Conservation (phyloP, 2,113 vertebrate species). For the Polypterus senegalus region DNA sequence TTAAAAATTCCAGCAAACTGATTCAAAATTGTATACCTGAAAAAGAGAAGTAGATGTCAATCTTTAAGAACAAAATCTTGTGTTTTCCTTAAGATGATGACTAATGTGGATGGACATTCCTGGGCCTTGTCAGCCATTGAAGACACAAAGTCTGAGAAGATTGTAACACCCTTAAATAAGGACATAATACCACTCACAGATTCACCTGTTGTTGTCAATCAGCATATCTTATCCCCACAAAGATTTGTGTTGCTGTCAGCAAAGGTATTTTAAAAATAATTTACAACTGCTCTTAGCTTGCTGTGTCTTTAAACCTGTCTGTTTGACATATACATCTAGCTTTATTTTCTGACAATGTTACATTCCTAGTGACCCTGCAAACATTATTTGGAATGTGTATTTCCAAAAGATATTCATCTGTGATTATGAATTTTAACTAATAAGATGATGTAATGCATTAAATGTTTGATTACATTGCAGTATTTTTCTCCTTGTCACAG, state of each 20-base stretch:
- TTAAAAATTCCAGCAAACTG: no score
- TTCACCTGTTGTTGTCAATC: constrained; percentile 81
- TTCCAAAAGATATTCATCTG: neutral
- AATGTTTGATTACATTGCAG: neutral
- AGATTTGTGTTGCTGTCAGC: constrained; percentile 90
- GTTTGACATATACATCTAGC: no score
- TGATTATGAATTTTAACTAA: no score
- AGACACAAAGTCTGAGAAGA: constrained; percentile 60
- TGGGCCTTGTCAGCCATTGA: constrained; percentile 84
- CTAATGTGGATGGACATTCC: constrained; percentile 79
- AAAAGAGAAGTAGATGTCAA: no score
- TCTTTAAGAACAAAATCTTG: no score
- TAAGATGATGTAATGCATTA: no score
- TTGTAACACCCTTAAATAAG: constrained; percentile 76
- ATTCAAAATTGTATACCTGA: no score
- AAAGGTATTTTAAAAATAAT: constrained; percentile 49
- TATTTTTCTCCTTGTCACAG: constrained; percentile 31
- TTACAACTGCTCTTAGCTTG: no score
- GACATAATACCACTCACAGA: constrained; percentile 80
- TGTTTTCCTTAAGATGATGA: constrained; percentile 62
- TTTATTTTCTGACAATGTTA: no score
- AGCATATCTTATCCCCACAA: constrained; percentile 78
- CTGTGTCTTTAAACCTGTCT: no score
- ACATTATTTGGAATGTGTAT: neutral
- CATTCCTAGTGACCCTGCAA: no score